Conservation (phyloP, 2,113 vertebrate species). For the Monopterus albus region DNA sequence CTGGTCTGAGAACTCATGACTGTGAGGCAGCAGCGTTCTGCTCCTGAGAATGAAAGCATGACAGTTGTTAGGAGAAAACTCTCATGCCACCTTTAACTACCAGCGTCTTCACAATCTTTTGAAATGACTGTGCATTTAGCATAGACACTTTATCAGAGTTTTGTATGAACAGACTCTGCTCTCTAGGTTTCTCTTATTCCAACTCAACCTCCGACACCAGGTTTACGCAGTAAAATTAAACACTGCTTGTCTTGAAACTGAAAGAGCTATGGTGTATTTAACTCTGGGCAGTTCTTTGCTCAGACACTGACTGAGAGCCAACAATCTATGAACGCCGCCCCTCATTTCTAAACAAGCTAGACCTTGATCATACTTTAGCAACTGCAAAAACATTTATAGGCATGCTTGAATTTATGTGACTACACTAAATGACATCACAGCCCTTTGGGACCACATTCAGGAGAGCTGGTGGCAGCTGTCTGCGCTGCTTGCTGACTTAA, state of each 20-base stretch:
- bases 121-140: background rate
- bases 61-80: background rate
- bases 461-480: background rate
- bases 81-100: background rate
- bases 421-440: background rate
- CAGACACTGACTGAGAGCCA: background rate
- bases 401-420: background rate
- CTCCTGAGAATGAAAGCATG: conserved; percentile 45
- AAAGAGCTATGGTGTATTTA: too few species aligned
- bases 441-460: background rate
- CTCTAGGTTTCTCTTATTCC: background rate
- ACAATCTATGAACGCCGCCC: background rate
- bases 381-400: background rate
- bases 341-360: conserved; percentile 45
- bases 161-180: background rate
- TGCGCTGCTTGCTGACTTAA: conserved; percentile 37
- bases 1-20: conserved; percentile 71
- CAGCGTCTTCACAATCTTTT: background rate
- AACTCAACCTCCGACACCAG: too few species aligned
- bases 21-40: conserved; percentile 1
- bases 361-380: background rate
- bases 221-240: too few species aligned
- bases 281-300: background rate
- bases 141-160: background rate
- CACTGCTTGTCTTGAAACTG: too few species aligned